These are phyloP conservation scores for Trachymyrmex cornetzi DNA, from an alignment of 1,140 invertebrate species.

Conservation along the genomic window DNA sequence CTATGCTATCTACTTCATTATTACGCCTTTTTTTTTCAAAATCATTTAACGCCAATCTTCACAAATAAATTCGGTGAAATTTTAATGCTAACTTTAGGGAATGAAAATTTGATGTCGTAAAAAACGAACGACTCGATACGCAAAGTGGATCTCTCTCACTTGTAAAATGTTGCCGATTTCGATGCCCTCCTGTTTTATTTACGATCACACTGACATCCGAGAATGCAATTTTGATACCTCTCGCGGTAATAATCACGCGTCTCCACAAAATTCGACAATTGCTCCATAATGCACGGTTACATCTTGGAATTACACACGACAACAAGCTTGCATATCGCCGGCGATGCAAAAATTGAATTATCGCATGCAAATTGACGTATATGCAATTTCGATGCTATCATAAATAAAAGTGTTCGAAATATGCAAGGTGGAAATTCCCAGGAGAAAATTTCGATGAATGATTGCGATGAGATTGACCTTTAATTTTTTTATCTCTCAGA, in stretches of 20 bases:
- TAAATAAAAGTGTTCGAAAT: slow-evolving; percentile 67
- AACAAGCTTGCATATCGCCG: not conserved
- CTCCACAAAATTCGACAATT: slow-evolving; percentile 42
- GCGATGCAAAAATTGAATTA: slow-evolving; percentile 44
- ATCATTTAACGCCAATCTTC: slow-evolving; percentile 33
- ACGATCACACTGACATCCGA: slow-evolving; percentile 30
- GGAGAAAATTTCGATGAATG: slow-evolving; percentile 35
- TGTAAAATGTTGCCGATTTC: slow-evolving; percentile 13
- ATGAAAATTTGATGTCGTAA: slow-evolving; percentile 31
- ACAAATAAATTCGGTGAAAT: not conserved
- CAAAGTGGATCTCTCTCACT: slow-evolving; percentile 10
- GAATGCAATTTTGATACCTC: slow-evolving; percentile 49
- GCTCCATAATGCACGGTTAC: slow-evolving; percentile 49
- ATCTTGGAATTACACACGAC: slow-evolving; percentile 13
- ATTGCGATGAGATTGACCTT: slow-evolving; percentile 41
- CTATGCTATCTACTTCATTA: slow-evolving; percentile 21
- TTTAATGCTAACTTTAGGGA: slow-evolving; percentile 33
- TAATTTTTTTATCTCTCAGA: slow-evolving; percentile 22
- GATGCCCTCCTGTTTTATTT: slow-evolving; percentile 10
- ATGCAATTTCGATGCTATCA: slow-evolving; percentile 67
- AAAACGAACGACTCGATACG: slow-evolving; percentile 21
- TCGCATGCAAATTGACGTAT: slow-evolving; percentile 34
- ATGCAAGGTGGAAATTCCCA: slow-evolving; percentile 31
- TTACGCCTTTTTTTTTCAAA: not conserved
- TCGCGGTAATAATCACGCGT: slow-evolving; percentile 26